Evolutionary conservation across 2,888 invertebrate genomes (phyloP).

Genomic region (Cataglyphis cursor): DNA sequence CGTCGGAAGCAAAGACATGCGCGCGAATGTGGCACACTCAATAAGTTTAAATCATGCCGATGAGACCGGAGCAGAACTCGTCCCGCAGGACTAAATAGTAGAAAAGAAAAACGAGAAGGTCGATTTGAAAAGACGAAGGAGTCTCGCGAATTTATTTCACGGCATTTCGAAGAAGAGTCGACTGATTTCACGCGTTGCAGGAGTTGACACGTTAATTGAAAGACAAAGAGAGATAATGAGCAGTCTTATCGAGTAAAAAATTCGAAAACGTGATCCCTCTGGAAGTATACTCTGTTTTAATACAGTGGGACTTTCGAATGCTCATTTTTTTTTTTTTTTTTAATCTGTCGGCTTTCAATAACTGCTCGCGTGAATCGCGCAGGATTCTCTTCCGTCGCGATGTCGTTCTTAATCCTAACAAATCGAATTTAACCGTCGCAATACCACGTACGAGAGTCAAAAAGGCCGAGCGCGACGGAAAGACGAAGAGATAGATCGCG

Average conservation of each 20-base stretch:
- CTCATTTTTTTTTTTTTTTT: slow-evolving; percentile 9
- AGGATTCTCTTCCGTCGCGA: slow-evolving; percentile 31
- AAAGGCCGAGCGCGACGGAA: slow-evolving; percentile 61
- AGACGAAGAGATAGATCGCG: slow-evolving; percentile 65
- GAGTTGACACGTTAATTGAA: slow-evolving; percentile 29
- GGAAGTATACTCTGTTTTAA: neutral
- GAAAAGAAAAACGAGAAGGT: slow-evolving; percentile 50
- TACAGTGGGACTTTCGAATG: slow-evolving; percentile 2
- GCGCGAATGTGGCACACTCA: slow-evolving; percentile 83
- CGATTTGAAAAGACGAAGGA: slow-evolving; percentile 12
- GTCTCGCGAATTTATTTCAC: slow-evolving; percentile 36
- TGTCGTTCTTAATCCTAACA: slow-evolving; percentile 83
- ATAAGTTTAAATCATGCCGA: slow-evolving; percentile 85
- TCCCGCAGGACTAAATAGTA: slow-evolving; percentile 72
- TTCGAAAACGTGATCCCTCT: neutral
- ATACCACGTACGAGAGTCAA: slow-evolving; percentile 59
- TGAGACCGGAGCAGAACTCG: slow-evolving; percentile 62
- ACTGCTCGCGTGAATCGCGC: slow-evolving; percentile 32
- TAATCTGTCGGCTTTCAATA: slow-evolving; percentile 38
- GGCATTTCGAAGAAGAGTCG: slow-evolving; percentile 38
- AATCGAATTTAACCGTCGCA: slow-evolving; percentile 85
- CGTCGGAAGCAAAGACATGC: slow-evolving; percentile 70
- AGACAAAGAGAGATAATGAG: slow-evolving; percentile 4
- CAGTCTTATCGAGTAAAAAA: neutral
- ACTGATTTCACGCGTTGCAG: slow-evolving; percentile 21